These are phyloP conservation scores for Brachyistius frenatus DNA, from an alignment of 2,113 vertebrate species.

Conservation along the genomic window DNA sequence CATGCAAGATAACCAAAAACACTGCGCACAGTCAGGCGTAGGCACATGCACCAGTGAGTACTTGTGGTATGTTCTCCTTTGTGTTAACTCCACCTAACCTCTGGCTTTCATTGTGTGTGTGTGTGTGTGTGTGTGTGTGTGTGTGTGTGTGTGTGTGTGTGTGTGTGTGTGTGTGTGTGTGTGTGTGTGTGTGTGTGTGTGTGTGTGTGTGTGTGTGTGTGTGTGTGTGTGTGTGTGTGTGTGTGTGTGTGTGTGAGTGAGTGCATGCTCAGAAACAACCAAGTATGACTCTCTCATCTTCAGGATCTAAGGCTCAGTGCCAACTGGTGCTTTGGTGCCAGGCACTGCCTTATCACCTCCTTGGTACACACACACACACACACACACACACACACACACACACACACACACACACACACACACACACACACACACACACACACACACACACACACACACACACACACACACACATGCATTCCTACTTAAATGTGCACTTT, in stretches of 20 bases:
- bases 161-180: conserved; percentile 9
- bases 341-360: conserved; percentile 88
- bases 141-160: conserved; percentile 3
- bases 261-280: conserved; percentile 13
- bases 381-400: too few relatives aligned
- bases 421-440: too few relatives aligned
- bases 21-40: conserved; percentile 40
- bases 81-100: conserved; percentile 53
- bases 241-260: conserved; percentile 12
- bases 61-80: conserved; percentile 45
- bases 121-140: conserved; percentile 26
- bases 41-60: conserved; percentile 44
- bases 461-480: conserved; percentile 31
- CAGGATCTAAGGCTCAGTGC: conserved; percentile 80
- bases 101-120: conserved; percentile 37
- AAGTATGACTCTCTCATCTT: conserved; percentile 65
- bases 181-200: conserved; percentile 23
- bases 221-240: conserved; percentile 27
- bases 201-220: conserved; percentile 11
- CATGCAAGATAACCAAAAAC: conserved; percentile 49
- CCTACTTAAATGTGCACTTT: conserved; percentile 65
- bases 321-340: conserved; percentile 86
- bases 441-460: too few relatives aligned
- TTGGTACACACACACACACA: conserved; percentile 61
- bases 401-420: too few relatives aligned